Base-by-base conservation (phyloP, 2,797 vertebrate species). In the Microtus obscurus region DNA sequence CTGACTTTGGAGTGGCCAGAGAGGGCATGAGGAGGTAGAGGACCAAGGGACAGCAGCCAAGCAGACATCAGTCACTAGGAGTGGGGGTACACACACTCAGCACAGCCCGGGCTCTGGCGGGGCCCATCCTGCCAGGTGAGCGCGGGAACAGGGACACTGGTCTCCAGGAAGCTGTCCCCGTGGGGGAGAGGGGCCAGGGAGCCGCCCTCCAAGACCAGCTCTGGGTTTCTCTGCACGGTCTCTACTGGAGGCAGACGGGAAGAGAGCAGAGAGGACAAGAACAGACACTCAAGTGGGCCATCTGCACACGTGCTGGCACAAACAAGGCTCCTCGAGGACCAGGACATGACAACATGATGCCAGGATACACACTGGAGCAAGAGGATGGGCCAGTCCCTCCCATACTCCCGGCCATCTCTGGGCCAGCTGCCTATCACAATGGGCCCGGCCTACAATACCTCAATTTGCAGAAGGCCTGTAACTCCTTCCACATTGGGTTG, bases 141-240 rank as follows among this genome's bases (percentile, higher is more conserved):
- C 98, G 99, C 99, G 25, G 99, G 99, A 97, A 99, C 99, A 0
- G 99, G 99, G 98, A 99, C 99, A 99, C 99, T 99, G 98, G 99
- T 99, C 99, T 99, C 99, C 98, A 99, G 99, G 99, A 99, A 99
- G 99, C 98, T 98, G 98, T 99, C 99, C 99, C 99, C 99, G 98
- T 98, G 99, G 98, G 99, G 99, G 98, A 99, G 98, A 98, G 99
- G 98, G 98, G 97, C 98, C 98, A 99, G 98, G 96, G 99, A 98
- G 98, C 98, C 98, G 95, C 99, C 99, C 98, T 99, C 99, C 98
- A 99, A 98, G 97, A 99, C 99, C 98, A 99, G 99, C 98, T 99
- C 99, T 95, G 99, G 99, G 98, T 99, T 99, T 99, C 99, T 99
- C 99, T 99, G 99, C 99, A 99, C 98, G 98, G 99, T 99, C 99